Conservation (phyloP, 2,797 vertebrate genomes). For the Lophius americanus region DNA sequence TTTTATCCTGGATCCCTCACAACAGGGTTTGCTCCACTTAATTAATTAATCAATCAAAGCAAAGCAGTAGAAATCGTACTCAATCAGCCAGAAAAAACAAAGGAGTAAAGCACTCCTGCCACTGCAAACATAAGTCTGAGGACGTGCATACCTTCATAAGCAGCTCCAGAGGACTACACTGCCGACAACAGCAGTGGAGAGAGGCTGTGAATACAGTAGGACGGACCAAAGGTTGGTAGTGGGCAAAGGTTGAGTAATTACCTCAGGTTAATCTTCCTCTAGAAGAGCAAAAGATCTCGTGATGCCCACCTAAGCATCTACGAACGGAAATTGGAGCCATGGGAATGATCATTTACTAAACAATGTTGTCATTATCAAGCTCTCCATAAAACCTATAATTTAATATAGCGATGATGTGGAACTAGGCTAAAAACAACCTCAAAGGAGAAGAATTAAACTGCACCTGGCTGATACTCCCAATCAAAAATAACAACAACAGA, state of each 20-base stretch:
- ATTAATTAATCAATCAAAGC: not conserved
- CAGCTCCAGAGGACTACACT: constrained; percentile 44
- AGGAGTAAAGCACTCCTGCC: not conserved
- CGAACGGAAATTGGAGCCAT: constrained; percentile 11
- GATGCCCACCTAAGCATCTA: constrained; percentile 60
- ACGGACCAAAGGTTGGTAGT: constrained; percentile 70
- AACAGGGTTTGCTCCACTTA: not conserved
- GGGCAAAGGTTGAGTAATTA: constrained; percentile 82
- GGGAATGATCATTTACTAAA: constrained; percentile 16
- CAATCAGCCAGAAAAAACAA: not conserved
- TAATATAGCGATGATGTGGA: not conserved
- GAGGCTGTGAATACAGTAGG: constrained; percentile 19
- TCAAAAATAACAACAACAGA: not conserved
- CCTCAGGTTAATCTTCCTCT: constrained; percentile 76
- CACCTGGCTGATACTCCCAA: not conserved
- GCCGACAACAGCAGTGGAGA: constrained; percentile 9
- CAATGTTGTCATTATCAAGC: not conserved
- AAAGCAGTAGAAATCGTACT: not conserved
- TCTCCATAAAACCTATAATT: not conserved
- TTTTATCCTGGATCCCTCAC: not conserved
- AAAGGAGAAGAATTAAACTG: not conserved
- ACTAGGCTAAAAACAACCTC: not conserved
- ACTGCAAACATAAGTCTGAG: not conserved
- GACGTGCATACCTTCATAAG: constrained; percentile 58
- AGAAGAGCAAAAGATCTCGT: constrained; percentile 59